Percentiles rank a stretch among this genome's conserved stretches.
Evolutionary conservation across 2,113 vertebrate genomes (phyloP).

Genomic region (Rhodinocichla rosea): DNA sequence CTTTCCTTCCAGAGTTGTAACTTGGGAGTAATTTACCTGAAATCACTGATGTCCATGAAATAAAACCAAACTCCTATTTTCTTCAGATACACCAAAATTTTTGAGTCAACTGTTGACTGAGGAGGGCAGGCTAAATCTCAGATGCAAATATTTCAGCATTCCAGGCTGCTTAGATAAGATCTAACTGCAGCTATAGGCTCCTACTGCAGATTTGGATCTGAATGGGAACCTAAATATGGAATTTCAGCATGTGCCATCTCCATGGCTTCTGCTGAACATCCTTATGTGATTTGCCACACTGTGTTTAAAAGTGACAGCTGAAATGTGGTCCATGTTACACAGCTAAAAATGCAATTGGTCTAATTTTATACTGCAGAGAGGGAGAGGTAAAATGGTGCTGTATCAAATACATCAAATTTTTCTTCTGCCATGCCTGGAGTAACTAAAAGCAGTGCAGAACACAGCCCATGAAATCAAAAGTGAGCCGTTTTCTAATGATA

Average conservation of each 20-base stretch:
- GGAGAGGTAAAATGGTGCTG: not conserved
- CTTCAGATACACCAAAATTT: not conserved
- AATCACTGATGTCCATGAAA: not conserved
- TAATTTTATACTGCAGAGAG: not conserved
- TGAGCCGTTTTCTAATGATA: not conserved
- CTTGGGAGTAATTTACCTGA: not conserved
- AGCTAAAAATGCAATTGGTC: not conserved
- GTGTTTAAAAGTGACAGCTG: not conserved
- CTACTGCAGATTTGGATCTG: not conserved
- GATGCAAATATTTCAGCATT: not conserved
- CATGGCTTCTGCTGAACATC: not conserved
- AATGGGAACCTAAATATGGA: not conserved
- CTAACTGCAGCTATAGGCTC: not conserved
- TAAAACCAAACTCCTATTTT: not conserved
- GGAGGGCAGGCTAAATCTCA: not conserved
- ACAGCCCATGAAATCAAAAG: not conserved
- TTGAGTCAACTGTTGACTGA: not conserved
- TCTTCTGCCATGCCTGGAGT: not conserved
- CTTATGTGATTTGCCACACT: not conserved
- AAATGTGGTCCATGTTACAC: not conserved
- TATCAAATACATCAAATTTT: not conserved
- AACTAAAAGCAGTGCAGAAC: not conserved
- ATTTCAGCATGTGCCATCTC: not conserved
- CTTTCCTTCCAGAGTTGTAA: not conserved
- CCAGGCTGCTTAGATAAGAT: not conserved